Percentiles rank a stretch among this genome's conserved stretches.
Conservation (phyloP, 2,113 vertebrate species). For the Hoplias malabaricus region DNA sequence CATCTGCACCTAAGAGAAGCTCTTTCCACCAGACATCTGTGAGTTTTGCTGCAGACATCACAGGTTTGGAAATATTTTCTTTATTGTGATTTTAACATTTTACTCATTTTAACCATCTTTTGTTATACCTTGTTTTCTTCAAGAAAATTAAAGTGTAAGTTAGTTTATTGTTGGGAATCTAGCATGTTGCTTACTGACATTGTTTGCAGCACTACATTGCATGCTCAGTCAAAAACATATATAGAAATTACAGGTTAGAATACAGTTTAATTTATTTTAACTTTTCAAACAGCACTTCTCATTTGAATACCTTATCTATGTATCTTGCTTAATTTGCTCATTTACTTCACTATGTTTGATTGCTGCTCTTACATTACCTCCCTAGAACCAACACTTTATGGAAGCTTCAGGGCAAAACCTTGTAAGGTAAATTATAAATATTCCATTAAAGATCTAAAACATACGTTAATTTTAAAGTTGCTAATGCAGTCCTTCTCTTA, state of each 20-base stretch:
- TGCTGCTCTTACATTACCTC: slow-evolving; percentile 44
- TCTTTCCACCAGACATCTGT: slow-evolving; percentile 30
- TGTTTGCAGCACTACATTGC: too few relatives aligned
- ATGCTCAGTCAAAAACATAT: too few relatives aligned
- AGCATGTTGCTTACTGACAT: too few relatives aligned
- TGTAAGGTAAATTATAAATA: slow-evolving; percentile 13
- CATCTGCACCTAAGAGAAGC: slow-evolving; percentile 28
- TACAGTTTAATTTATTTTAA: too few relatives aligned
- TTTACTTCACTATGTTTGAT: slow-evolving; percentile 2
- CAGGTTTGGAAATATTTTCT: slow-evolving; percentile 43
- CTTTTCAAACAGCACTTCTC: too few relatives aligned
- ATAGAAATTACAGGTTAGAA: too few relatives aligned
- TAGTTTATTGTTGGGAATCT: too few relatives aligned
- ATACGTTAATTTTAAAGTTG: too few relatives aligned
- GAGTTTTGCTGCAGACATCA: slow-evolving; percentile 45
- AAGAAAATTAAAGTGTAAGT: too few relatives aligned
- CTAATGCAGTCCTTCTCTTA: slow-evolving; percentile 13
- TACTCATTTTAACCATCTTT: neutral
- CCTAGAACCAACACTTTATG: slow-evolving; percentile 75
- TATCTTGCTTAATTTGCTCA: neutral
- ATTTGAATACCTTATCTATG: neutral
- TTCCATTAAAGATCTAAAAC: neutral
- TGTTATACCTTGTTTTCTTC: neutral
- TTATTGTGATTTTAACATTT: neutral
- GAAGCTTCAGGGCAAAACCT: slow-evolving; percentile 32